Base-by-base conservation (phyloP, 2,888 invertebrate species). In the Cataglyphis altisquamis region DNA sequence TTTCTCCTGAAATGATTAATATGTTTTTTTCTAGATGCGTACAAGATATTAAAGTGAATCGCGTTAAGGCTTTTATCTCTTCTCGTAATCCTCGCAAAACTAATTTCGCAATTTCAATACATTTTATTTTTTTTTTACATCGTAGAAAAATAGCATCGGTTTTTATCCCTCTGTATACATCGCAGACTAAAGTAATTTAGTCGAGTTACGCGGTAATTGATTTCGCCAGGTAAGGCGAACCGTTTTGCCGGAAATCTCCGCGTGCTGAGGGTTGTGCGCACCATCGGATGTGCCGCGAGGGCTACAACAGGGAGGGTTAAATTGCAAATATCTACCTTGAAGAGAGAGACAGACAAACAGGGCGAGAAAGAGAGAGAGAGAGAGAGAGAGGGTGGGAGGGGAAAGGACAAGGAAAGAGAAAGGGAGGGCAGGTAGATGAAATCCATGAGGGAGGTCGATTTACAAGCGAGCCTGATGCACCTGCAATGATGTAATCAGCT, bases 291-390 rank as follows among this genome's bases (percentile, higher is more conserved):
- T 39, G 41, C 68, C 48, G 39, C 48, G 39, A 55, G 81, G 52
- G 74, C 25, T 77, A 82, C 82, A 85, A 73, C 72, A 63, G 73
- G 83, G 67, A 48, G 62, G 75, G 64, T 74, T 83, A 86, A 83
- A 88, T 87, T 84, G 89, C 85, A 86, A 90, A 85, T 86, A 83
- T 84, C 85, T 83, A 82, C 84, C 83, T 57, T 63, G 78, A 64
- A 75, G 41, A 29, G 41, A 29, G 21, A 39, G 8, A 32, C 32
- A 48, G 25, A 55, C 12, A 36, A 57, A 55, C 55, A 29, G 21
- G 12, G 21, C 9, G 10, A 25, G 48, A 45, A 29, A 41, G 25
- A 55, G 41, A n/a, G 18, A 25, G 45, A 39, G 15, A 25, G 41
- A 52, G 36, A 75, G 25, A 52, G 29, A n/a, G n/a, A 67, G 45